Base-by-base conservation (phyloP, 2,888 invertebrate genomes). In the Heliconius ismenius region DNA sequence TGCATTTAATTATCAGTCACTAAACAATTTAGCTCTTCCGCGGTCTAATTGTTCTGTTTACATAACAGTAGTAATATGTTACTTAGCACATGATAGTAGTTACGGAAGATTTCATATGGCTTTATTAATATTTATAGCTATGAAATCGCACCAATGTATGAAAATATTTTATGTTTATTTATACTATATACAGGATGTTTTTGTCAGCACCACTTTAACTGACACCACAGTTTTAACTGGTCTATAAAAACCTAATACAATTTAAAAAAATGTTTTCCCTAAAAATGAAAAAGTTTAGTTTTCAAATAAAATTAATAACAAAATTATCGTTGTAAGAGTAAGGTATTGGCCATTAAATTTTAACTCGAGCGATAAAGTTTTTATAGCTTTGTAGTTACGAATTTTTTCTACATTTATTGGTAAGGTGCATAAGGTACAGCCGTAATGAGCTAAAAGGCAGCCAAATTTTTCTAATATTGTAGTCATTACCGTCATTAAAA, bases 11-110 rank as follows among this genome's bases (percentile, higher is more conserved):
- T 74, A 76, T 72, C n/a, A 60, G 28, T 28, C 72, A 65, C 67
- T 65, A 54, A 74, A 58, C 62, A 28, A 58, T 74, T 67, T 72
- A 43, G 69, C 36, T 76, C 65, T 78, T 76, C 73, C 58, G 43
- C 74, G 60, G 76, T 72, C 76, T 76, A 78, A 78, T 76, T 78
- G 74, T 76, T 78, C 76, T 78, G 78, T 76, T 76, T 78, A 78
- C 76, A 65, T 74, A 65, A 58, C 58, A 58, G 39, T 26, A n/a
- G 54, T 60, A 36, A 36, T 58, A n/a, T n/a, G n/a, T n/a, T n/a
- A 58, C 58, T 70, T 58, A 58, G 18, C 70, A 32, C 70, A 58
- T 70, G 58, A n/a, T 70, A n/a, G 54, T 2, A 32, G 70, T 70
- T 58, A 70, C 58, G 70, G 70, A 70, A 58, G 32, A 58, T 70